A percentile compares a stretch with the other conserved stretches of the same genome.
These are phyloP conservation scores for Fundulus diaphanus DNA, from an alignment of 2,797 vertebrate species.

Conservation along the genomic window DNA sequence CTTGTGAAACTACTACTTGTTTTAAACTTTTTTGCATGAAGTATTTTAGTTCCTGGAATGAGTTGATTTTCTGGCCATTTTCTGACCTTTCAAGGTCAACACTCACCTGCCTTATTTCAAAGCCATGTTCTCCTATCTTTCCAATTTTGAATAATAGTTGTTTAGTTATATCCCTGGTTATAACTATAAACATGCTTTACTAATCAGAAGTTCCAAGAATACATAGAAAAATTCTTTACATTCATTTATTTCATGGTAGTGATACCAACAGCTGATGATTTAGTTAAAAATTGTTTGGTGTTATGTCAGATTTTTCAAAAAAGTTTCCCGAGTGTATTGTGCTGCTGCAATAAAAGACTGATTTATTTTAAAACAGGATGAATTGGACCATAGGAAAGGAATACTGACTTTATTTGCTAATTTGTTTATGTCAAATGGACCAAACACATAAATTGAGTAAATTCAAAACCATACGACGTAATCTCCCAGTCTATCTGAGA, in stretches of 20 bases:
- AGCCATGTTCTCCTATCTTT: too few relatives aligned
- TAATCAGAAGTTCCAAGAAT: background rate
- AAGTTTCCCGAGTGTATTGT: too few relatives aligned
- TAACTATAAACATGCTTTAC: too few relatives aligned
- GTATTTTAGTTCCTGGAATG: background rate
- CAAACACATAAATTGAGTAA: slow-evolving; percentile 1
- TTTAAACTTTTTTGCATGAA: background rate
- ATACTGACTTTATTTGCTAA: background rate
- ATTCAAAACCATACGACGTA: background rate
- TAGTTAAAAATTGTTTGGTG: background rate
- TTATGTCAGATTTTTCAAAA: background rate
- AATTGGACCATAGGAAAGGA: background rate
- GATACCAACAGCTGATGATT: background rate
- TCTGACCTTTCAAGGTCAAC: too few relatives aligned
- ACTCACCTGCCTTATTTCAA: too few relatives aligned
- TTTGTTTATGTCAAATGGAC: background rate
- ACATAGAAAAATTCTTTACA: background rate
- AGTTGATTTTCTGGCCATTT: background rate
- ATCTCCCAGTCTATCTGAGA: background rate
- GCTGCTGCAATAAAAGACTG: too few relatives aligned
- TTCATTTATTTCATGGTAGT: background rate
- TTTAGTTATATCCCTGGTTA: too few relatives aligned
- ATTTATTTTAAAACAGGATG: background rate
- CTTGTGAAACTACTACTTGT: background rate
- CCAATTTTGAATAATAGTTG: too few relatives aligned